Base-by-base conservation (phyloP, 2,797 vertebrate genomes). In the Esox masquinongy region DNA sequence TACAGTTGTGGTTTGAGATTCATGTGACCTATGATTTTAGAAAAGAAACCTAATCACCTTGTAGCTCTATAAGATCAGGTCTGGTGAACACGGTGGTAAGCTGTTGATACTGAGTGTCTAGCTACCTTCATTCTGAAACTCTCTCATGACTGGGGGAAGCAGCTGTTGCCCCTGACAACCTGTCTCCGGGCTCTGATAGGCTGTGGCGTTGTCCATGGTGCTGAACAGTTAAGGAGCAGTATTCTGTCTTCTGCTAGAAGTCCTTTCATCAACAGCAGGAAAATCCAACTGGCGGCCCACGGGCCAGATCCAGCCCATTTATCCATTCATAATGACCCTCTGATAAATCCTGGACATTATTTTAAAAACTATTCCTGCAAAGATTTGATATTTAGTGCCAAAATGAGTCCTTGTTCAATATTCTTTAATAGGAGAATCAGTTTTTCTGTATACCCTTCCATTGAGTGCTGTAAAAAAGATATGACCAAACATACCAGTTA, bases 121-220 rank as follows among this genome's bases (percentile, higher is more conserved):
- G 53, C 53, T 59, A 59, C 53, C n/a, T 19, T 59, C n/a, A 59
- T 59, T 59, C n/a, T 59, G 53, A 59, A 59, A 59, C 17, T 19
- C 26, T 66, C 24, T 34, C 63, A 17, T 26, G 63, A 26, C 63
- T 66, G 24, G 14, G 63, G 63, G 63, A 66, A 66, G 14, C 63
- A 66, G 29, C 63, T 66, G 63, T 66, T 66, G 63, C 63, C 63
- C 53, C 29, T 66, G 63, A 66, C 63, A 66, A 66, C 63, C 63
- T 66, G 53, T 31, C 29, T 66, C 63, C 29, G 29, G 26, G 63
- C 63, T 66, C 63, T 29, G 61, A 31, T 26, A 31, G 61, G 53
- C 53, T 56, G 53, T 59, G 53, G 53, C 9, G n/a, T n/a, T 59
- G 53, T 59, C 53, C 53, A 59, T 59, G 53, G n/a, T 22, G 53